Evolutionary conservation across 2,113 vertebrate species (phyloP), one percentile per base, ranked within the genome.

Genomic region (Enhydra lutris): DNA sequence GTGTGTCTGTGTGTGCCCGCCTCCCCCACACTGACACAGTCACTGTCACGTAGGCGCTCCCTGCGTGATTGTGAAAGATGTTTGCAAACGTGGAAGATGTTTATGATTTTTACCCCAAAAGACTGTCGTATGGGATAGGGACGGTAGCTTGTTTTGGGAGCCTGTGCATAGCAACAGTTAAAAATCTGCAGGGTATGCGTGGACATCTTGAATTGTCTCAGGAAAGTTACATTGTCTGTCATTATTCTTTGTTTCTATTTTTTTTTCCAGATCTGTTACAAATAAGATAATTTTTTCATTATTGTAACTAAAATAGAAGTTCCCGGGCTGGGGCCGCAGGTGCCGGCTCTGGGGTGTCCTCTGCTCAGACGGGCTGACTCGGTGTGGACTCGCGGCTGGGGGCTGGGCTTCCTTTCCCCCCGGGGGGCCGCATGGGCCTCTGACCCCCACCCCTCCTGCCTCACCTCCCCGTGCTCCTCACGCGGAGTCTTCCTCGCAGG

Each of bases 401-500:
- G 20, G 71, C 52, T 12, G 52, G 61, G 55, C 26, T 61, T 63
- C 45, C 34, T 1, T 6, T 34, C 2, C 7, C 9, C 57, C 15
- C 0, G 3, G 5, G 39, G 45, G 91, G 36, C 4, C 12, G 0
- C 34, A 0, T 24, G 73, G 15, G 9, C 24, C 74, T 83, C 34
- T 24, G 45, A 15, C 7, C 29, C 61, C 63, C 8, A 2, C 6
- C 47, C 34, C 7, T 11, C 14, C 36, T 10, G 2, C 52, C 23
- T 65, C 92, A 36, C 24, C 3, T 18, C 9, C 55, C 14, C 1
- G 2, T 1, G 29, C 18, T 42, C 85, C 88, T 89, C 26, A 61
- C 61, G 65, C 65, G 79, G 89, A 80, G 39, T 93, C 57, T 95
- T 95, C 97, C 61, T 86, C 39, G 8, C 94, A 99, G 99, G 99